These are phyloP conservation scores for Amphiprion clarkii DNA, from an alignment of 2,797 vertebrate genomes.

Conservation along the genomic window DNA sequence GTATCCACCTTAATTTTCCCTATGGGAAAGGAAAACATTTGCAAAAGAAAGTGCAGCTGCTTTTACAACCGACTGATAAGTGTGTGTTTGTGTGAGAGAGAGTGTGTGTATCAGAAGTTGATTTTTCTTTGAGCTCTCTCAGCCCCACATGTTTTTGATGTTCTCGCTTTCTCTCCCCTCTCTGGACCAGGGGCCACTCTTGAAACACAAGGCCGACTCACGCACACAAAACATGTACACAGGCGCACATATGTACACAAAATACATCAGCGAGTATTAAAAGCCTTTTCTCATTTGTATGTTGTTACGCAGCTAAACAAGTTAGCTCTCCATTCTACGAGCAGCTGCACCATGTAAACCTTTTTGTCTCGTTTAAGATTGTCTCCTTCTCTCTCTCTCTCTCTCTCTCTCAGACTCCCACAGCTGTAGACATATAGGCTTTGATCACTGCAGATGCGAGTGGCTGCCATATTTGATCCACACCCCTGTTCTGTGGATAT, in stretches of 20 bases:
- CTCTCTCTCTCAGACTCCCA: constrained; percentile 1
- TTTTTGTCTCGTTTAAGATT: constrained; percentile 71
- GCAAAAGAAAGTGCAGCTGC: constrained; percentile 66
- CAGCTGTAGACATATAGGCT: constrained; percentile 70
- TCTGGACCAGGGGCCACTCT: constrained; percentile 70
- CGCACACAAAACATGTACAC: constrained; percentile 1
- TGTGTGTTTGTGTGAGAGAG: constrained; percentile 14
- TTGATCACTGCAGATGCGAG: constrained; percentile 74
- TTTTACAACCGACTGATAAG: constrained; percentile 55
- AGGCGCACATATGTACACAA: constrained; percentile 28
- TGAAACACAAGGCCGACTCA: constrained; percentile 54
- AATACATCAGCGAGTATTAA: constrained; percentile 51
- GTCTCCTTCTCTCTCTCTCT: constrained; percentile 37
- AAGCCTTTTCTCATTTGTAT: constrained; percentile 57
- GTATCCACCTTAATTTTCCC: constrained; percentile 61
- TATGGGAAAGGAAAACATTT: constrained; percentile 53
- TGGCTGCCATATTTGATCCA: constrained; percentile 73
- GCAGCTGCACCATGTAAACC: constrained; percentile 70
- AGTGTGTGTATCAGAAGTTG: constrained; percentile 52
- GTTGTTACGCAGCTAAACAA: constrained; percentile 53
- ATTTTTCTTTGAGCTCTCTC: constrained; percentile 74
- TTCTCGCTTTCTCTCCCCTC: constrained; percentile 72
- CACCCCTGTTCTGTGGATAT: constrained; percentile 76
- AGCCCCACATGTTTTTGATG: constrained; percentile 82
- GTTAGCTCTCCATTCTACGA: constrained; percentile 43